Conservation (phyloP, 2,113 vertebrate genomes). For the Camelus bactrianus region DNA sequence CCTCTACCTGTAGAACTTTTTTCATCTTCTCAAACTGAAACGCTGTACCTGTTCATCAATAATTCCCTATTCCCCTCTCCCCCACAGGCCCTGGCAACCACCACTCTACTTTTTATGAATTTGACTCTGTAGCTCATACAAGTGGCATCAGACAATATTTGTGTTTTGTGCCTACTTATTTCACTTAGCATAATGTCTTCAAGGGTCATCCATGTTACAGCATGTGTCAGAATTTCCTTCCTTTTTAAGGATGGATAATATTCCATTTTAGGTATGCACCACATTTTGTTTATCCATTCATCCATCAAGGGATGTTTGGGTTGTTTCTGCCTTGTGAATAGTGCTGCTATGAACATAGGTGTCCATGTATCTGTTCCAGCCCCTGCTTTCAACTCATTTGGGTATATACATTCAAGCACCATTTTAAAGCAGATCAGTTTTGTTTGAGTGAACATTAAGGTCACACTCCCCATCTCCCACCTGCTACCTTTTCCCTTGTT, state of each 20-base stretch:
- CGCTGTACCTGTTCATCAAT: not conserved
- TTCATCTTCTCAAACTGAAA: not conserved
- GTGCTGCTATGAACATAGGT: not conserved
- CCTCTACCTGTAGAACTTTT: not conserved
- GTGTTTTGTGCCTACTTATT: not conserved
- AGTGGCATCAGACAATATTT: not conserved
- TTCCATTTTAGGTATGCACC: not conserved
- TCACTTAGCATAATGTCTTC: not conserved
- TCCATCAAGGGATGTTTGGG: not conserved
- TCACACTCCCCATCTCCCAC: not conserved
- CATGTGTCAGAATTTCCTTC: not conserved
- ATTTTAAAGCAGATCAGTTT: not conserved
- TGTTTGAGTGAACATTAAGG: not conserved
- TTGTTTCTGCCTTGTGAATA: not conserved
- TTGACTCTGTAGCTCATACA: not conserved
- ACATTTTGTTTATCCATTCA: not conserved
- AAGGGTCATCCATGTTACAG: not conserved
- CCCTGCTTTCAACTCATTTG: not conserved
- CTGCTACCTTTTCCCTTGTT: not conserved
- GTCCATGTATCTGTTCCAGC: not conserved
- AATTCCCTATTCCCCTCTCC: not conserved
- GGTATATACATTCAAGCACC: not conserved
- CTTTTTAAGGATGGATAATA: not conserved
- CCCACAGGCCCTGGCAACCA: not conserved
- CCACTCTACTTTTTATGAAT: not conserved